Percentiles rank a stretch among this genome's conserved stretches.
Conservation (phyloP, 2,113 vertebrate species). For the Polypterus bichir region DNA sequence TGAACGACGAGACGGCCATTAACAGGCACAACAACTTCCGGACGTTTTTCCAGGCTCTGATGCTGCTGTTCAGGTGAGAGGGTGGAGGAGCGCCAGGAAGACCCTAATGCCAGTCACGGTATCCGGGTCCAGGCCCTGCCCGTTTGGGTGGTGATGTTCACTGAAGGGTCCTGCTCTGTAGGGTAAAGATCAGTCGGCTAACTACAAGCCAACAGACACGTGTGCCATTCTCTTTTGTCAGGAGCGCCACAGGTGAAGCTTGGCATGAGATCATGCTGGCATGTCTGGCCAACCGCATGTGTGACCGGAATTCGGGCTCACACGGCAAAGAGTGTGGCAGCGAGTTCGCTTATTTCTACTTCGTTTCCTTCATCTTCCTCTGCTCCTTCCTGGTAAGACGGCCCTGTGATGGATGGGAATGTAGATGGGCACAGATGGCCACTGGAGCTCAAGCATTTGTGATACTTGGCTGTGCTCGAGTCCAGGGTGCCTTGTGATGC, state of each 20-base stretch:
- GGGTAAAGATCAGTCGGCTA: too few species aligned
- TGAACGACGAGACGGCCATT: slow-evolving; percentile 78
- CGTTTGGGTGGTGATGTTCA: too few species aligned
- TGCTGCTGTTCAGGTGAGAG: slow-evolving; percentile 83
- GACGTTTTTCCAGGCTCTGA: slow-evolving; percentile 85
- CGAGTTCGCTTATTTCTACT: slow-evolving; percentile 94
- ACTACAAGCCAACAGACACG: too few species aligned
- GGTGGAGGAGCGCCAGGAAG: too few species aligned
- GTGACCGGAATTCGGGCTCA: slow-evolving; percentile 56
- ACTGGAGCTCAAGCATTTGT: too few species aligned
- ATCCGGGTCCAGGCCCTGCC: too few species aligned
- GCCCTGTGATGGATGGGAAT: too few species aligned
- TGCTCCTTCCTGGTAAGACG: slow-evolving; percentile 88
- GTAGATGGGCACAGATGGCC: too few species aligned
- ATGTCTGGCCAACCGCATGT: slow-evolving; percentile 65
- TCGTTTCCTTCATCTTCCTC: slow-evolving; percentile 93
- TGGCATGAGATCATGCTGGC: slow-evolving; percentile 97
- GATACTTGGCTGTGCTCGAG: too few species aligned
- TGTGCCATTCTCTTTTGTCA: slow-evolving; percentile 23
- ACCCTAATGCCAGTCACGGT: too few species aligned
- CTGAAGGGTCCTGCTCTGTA: too few species aligned
- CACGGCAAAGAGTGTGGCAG: slow-evolving; percentile 74
- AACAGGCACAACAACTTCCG: slow-evolving; percentile 91
- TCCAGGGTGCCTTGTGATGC: too few species aligned
- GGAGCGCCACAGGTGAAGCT: slow-evolving; percentile 87